Conservation (phyloP, 2,113 vertebrate genomes). For the Chamaetylas fuelleborni region DNA sequence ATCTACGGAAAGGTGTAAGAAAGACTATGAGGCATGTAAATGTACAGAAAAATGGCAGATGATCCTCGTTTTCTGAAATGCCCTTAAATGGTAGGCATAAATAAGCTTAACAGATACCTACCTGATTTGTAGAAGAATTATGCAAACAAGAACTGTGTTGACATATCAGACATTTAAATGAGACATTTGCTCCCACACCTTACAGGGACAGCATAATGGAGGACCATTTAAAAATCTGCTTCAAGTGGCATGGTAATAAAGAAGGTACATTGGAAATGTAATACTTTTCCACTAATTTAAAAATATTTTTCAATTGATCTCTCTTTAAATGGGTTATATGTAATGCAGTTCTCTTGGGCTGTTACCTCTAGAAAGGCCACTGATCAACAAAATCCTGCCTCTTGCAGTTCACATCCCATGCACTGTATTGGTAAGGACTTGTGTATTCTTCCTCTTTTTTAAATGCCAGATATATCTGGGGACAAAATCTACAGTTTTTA, state of each 20-base stretch:
- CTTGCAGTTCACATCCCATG: neutral
- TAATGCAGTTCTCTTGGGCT: neutral
- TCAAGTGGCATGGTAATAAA: neutral
- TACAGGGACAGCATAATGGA: neutral
- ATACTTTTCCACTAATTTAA: neutral
- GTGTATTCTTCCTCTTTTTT: neutral
- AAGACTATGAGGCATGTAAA: neutral
- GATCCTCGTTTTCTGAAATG: neutral
- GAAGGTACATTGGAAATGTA: neutral
- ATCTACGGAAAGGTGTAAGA: neutral
- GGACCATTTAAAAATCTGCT: neutral
- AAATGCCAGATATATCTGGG: neutral
- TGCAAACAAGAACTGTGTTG: neutral
- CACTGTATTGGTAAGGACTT: neutral
- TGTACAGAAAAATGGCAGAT: neutral
- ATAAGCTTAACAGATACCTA: neutral
- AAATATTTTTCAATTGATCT: neutral
- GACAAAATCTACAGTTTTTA: neutral
- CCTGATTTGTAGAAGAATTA: neutral
- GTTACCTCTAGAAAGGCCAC: neutral
- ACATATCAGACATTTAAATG: slow-evolving; percentile 1
- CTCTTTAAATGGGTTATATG: neutral
- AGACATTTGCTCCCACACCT: neutral
- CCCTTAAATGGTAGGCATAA: neutral
- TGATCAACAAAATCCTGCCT: neutral